These are phyloP conservation scores for Papio anubis DNA, from an alignment of 2,113 vertebrate species.

Conservation along the genomic window DNA sequence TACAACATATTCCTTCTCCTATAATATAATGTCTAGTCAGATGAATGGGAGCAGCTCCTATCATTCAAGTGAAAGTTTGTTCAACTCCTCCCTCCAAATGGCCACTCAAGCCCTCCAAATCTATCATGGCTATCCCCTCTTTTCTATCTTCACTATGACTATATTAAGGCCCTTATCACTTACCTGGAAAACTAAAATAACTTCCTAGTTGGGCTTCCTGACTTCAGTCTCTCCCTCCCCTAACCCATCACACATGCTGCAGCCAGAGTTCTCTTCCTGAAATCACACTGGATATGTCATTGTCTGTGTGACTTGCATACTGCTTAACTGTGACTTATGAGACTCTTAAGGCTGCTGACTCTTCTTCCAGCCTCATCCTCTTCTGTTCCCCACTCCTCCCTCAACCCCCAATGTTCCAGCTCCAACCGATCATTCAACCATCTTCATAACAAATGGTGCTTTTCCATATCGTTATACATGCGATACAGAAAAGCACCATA, in stretches of 20 bases:
- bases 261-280: background rate
- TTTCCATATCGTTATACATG: background rate
- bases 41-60: background rate
- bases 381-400: background rate
- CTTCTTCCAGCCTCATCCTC: background rate
- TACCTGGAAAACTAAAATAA: background rate
- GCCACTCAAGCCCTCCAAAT: background rate
- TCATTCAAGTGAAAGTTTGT: background rate
- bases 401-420: background rate
- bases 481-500: background rate
- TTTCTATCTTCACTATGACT: background rate
- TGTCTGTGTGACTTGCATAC: background rate
- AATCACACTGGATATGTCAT: background rate
- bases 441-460: background rate
- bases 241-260: background rate
- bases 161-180: background rate
- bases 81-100: background rate
- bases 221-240: background rate
- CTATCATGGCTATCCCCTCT: background rate
- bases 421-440: background rate
- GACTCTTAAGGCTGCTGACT: background rate
- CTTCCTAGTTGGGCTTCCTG: background rate
- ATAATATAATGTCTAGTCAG: background rate
- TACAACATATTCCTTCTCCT: background rate
- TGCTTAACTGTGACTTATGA: background rate